Conservation (phyloP, 1,140 invertebrate genomes). For the Subanguina moxae region DNA sequence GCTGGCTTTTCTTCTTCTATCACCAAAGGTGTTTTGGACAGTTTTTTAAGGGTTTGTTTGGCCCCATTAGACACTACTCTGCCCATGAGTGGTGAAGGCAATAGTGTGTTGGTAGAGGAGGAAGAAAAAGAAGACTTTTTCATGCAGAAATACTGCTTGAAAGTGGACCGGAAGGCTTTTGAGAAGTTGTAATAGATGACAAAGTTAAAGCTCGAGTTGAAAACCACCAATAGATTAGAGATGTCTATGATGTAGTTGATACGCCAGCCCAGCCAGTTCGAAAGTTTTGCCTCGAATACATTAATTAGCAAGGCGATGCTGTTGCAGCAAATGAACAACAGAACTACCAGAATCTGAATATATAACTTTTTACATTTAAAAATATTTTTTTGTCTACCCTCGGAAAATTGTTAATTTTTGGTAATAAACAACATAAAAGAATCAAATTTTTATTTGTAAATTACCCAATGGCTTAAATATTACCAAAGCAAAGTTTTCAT, state of each 20-base stretch:
- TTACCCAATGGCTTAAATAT: too few relatives aligned
- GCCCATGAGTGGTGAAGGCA: not conserved
- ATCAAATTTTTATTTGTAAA: too few relatives aligned
- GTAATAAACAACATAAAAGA: too few relatives aligned
- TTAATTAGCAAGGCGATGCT: slow-evolving; percentile 52
- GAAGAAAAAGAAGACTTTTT: not conserved
- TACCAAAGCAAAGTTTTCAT: slow-evolving; percentile 55
- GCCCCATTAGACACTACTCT: too few relatives aligned
- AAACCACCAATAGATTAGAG: slow-evolving; percentile 56
- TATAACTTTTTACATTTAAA: not conserved
- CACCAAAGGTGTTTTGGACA: too few relatives aligned
- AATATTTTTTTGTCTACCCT: too few relatives aligned
- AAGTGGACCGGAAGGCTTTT: slow-evolving; percentile 36
- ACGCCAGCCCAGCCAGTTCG: slow-evolving; percentile 34
- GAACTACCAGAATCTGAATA: slow-evolving; percentile 55
- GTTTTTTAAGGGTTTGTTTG: too few relatives aligned
- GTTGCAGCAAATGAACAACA: slow-evolving; percentile 57
- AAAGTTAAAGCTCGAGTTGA: slow-evolving; percentile 56
- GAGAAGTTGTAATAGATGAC: slow-evolving; percentile 49
- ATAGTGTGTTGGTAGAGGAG: not conserved
- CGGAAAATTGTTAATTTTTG: too few relatives aligned
- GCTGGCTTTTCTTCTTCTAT: too few relatives aligned
- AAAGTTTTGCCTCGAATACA: slow-evolving; percentile 50
- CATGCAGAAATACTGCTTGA: slow-evolving; percentile 30
- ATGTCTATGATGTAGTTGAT: slow-evolving; percentile 58